These are phyloP conservation scores for Microcebus tavaratra DNA, from an alignment of 2,113 vertebrate species.

Conservation along the genomic window DNA sequence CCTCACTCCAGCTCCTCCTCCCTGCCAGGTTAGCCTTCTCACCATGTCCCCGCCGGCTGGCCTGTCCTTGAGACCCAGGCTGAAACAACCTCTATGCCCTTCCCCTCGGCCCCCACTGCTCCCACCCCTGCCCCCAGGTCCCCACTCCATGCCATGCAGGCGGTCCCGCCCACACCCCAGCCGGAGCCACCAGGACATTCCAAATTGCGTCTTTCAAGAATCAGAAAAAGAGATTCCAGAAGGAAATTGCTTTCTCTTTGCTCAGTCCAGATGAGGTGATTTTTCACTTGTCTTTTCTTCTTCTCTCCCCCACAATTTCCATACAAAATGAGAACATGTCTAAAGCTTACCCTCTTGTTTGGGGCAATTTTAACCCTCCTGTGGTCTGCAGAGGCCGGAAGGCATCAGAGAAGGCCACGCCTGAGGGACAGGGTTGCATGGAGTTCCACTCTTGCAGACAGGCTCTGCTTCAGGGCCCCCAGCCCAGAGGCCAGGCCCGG, in stretches of 20 bases:
- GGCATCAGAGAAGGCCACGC: background rate
- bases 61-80: background rate
- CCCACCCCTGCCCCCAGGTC: background rate
- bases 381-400: background rate
- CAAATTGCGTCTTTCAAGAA: slow-evolving; percentile 73
- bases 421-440: fast-evolving
- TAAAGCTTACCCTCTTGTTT: background rate
- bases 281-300: background rate
- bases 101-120: background rate
- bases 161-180: background rate
- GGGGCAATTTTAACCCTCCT: background rate
- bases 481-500: background rate
- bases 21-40: background rate
- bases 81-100: background rate
- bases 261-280: slow-evolving; percentile 21
- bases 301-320: slow-evolving; percentile 60
- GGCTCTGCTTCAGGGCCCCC: background rate
- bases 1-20: background rate
- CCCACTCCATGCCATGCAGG: background rate
- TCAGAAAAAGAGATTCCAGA: slow-evolving; percentile 75
- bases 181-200: background rate
- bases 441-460: background rate
- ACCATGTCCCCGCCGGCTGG: fast-evolving
- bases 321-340: slow-evolving; percentile 20
- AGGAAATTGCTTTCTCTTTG: slow-evolving; percentile 78